Evolutionary conservation across 2,888 invertebrate species (phyloP).

Genomic region (Drosophila gaucha): DNA sequence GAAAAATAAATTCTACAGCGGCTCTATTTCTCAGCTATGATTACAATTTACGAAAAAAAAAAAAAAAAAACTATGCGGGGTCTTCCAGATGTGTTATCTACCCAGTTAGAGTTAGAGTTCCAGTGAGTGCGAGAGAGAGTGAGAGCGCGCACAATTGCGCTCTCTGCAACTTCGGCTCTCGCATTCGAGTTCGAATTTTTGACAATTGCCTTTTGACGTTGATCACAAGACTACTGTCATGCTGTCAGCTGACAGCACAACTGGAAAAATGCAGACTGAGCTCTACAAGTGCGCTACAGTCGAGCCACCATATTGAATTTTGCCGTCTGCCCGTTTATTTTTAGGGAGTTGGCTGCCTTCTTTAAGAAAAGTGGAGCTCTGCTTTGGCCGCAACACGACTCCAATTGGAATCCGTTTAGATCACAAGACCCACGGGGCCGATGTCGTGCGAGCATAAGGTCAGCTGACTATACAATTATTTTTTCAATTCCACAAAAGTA

Average conservation of each 20-base stretch:
- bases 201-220: constrained; percentile 77
- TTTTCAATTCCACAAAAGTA: constrained; percentile 28
- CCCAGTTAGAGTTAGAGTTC: constrained; percentile 12
- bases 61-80: constrained; percentile 46
- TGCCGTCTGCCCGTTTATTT: constrained; percentile 4
- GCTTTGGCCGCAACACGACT: background rate
- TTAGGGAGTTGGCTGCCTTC: constrained; percentile 5
- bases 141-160: constrained; percentile 13
- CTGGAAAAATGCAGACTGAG: constrained; percentile 50
- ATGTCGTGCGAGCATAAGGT: constrained; percentile 50
- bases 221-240: constrained; percentile 80
- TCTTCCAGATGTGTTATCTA: constrained; percentile 45
- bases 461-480: constrained; percentile 65
- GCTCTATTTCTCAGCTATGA: constrained; percentile 17
- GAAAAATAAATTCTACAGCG: constrained; percentile 22
- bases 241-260: constrained; percentile 76
- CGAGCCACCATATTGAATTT: constrained; percentile 63
- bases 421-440: constrained; percentile 64
- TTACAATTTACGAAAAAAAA: constrained; percentile 8
- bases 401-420: constrained; percentile 15
- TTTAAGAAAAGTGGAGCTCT: background rate
- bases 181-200: constrained; percentile 75
- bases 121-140: constrained; percentile 17
- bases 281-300: constrained; percentile 27
- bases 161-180: constrained; percentile 36